Conservation (phyloP, 1,140 invertebrate genomes). For the Sminthurides bifidus region DNA sequence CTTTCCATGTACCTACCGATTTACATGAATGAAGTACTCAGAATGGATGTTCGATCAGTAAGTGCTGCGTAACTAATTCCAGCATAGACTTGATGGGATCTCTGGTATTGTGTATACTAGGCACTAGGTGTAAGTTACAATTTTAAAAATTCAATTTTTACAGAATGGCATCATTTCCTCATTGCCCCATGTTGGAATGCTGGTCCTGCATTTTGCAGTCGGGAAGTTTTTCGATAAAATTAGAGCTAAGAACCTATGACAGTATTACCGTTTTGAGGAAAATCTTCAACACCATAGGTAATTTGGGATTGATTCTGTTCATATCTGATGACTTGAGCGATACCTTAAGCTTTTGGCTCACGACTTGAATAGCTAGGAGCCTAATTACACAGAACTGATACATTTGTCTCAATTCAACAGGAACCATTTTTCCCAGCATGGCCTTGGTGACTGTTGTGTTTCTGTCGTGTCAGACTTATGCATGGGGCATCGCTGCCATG, state of each 20-base stretch:
- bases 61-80: slow-evolving; percentile 10
- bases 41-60: slow-evolving; percentile 45
- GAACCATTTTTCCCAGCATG: slow-evolving; percentile 15
- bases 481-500: slow-evolving; percentile 23
- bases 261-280: slow-evolving; percentile 32
- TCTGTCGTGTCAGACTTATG: slow-evolving; percentile 22
- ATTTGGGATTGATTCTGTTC: not conserved
- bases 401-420: not conserved
- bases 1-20: slow-evolving; percentile 47
- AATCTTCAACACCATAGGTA: slow-evolving; percentile 34
- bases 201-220: slow-evolving; percentile 28
- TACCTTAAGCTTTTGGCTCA: no score
- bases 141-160: slow-evolving; percentile 5
- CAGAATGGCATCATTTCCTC: slow-evolving; percentile 47
- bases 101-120: not conserved
- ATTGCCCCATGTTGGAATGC: slow-evolving; percentile 43
- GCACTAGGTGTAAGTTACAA: not conserved
- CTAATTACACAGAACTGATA: not conserved
- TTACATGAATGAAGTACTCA: slow-evolving; percentile 47
- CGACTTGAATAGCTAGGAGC: no score
- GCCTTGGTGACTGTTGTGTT: slow-evolving; percentile 20
- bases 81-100: not conserved
- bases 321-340: no score
- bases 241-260: slow-evolving; percentile 23
- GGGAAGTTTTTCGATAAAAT: slow-evolving; percentile 32